phyloP scores from a whole-genome alignment of 1,140 invertebrate genomes.

The Drosophila ercepeae region DNA sequence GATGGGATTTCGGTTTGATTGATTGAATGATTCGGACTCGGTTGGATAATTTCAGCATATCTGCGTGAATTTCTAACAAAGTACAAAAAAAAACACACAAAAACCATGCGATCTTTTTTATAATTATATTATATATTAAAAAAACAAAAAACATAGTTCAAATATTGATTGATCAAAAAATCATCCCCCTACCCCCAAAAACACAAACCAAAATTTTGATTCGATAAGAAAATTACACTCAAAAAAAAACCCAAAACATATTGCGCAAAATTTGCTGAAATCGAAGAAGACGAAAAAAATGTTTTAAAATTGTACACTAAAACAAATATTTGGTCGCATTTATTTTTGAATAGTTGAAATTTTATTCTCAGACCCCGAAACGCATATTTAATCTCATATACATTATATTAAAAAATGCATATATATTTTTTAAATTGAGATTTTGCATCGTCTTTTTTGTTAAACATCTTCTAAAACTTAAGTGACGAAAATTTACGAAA shows the following conservation, averaged over 20 bases:
- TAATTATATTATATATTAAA: constrained; percentile 14
- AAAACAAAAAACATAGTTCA: constrained; percentile 57
- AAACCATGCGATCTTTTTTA: constrained; percentile 63
- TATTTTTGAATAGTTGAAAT: constrained; percentile 70
- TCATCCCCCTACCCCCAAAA: too few species aligned
- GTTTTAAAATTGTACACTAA: constrained; percentile 50
- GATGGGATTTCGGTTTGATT: constrained; percentile 44
- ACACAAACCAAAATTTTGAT: constrained; percentile 13
- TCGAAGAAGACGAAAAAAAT: constrained; percentile 12
- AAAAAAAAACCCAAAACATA: constrained; percentile 38
- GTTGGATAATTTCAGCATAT: constrained; percentile 78
- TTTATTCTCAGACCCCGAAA: constrained; percentile 37
- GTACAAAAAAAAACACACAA: constrained; percentile 57
- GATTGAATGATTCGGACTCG: constrained; percentile 62
- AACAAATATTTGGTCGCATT: constrained; percentile 65
- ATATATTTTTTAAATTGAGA: constrained; percentile 63
- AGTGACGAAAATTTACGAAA: background rate
- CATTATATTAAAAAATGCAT: constrained; percentile 7
- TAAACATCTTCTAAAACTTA: constrained; percentile 31
- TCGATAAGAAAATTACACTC: constrained; percentile 5
- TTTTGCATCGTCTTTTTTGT: constrained; percentile 56
- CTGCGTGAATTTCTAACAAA: constrained; percentile 79
- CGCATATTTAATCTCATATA: constrained; percentile 12
- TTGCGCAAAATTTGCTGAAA: constrained; percentile 74
- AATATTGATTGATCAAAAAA: constrained; percentile 59